Evolutionary conservation across 1,140 invertebrate species (phyloP).

Genomic region (Eumaeus atala): DNA sequence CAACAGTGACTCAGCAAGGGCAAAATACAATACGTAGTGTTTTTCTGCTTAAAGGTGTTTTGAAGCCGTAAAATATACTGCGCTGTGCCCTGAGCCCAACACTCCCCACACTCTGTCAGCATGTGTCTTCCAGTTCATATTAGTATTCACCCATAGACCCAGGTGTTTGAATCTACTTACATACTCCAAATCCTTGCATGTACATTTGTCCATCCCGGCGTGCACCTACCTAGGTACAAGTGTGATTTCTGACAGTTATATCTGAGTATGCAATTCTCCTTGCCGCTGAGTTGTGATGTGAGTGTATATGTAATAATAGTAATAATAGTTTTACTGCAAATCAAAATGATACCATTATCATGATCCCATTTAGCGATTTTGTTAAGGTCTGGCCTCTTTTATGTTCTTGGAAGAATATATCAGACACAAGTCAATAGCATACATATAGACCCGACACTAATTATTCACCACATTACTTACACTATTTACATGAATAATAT

Average conservation of each 20-base stretch:
- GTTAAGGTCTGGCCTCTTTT: constrained; percentile 1
- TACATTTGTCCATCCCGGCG: not conserved
- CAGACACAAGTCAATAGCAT: not conserved
- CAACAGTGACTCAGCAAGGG: too few species aligned
- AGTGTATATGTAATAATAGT: not conserved
- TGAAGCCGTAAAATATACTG: not conserved
- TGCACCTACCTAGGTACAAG: not conserved
- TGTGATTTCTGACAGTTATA: not conserved
- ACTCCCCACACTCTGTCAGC: not conserved
- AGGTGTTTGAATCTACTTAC: not conserved
- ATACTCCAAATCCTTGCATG: not conserved
- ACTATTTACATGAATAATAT: constrained; percentile 6
- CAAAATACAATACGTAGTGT: too few species aligned
- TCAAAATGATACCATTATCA: not conserved
- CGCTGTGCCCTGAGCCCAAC: not conserved
- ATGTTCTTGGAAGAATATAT: constrained; percentile 1
- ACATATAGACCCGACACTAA: constrained; percentile 6
- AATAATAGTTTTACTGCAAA: not conserved
- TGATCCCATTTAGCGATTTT: not conserved
- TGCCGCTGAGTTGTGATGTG: not conserved
- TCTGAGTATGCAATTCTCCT: not conserved
- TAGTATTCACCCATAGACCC: not conserved
- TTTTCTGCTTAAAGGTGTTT: too few species aligned
- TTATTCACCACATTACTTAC: not conserved
- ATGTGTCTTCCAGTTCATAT: not conserved